These are phyloP conservation scores for Aurelia coerulea DNA, from an alignment of 30 jellyfish, hydroid and myxozoan genomes.

Conservation along the genomic window DNA sequence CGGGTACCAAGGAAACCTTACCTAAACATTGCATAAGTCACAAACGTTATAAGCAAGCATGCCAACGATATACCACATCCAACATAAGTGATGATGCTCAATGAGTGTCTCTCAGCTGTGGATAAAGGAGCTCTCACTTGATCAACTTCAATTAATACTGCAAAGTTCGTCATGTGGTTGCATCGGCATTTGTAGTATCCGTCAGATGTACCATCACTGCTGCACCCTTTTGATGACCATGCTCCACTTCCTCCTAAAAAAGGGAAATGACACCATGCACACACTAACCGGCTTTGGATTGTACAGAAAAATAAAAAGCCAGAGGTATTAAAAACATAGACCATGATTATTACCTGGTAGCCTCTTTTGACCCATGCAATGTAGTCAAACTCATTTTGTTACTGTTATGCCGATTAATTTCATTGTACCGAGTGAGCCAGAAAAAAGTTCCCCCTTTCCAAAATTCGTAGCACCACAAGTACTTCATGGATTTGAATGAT, in stretches of 20 bases:
- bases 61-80: conserved; percentile 25
- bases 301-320: too few relatives aligned
- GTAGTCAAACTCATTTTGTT: too few relatives aligned
- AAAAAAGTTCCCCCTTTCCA: too few relatives aligned
- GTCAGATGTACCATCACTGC: not conserved
- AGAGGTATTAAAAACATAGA: too few relatives aligned
- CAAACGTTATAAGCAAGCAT: conserved; percentile 21
- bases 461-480: too few relatives aligned
- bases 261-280: too few relatives aligned
- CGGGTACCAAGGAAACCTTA: not conserved
- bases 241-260: conserved; percentile 23
- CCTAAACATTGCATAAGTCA: conserved; percentile 20
- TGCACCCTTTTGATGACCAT: conserved; percentile 34
- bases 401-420: too few relatives aligned
- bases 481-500: too few relatives aligned
- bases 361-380: too few relatives aligned
- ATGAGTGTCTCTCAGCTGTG: not conserved
- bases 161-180: conserved; percentile 49
- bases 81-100: conserved; percentile 17
- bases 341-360: too few relatives aligned
- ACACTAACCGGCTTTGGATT: too few relatives aligned
- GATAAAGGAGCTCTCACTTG: not conserved
- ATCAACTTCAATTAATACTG: not conserved
- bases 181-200: conserved; percentile 27
- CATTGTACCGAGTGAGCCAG: too few relatives aligned